These are phyloP conservation scores for Lophius americanus DNA, from an alignment of 2,797 vertebrate genomes.

Conservation along the genomic window DNA sequence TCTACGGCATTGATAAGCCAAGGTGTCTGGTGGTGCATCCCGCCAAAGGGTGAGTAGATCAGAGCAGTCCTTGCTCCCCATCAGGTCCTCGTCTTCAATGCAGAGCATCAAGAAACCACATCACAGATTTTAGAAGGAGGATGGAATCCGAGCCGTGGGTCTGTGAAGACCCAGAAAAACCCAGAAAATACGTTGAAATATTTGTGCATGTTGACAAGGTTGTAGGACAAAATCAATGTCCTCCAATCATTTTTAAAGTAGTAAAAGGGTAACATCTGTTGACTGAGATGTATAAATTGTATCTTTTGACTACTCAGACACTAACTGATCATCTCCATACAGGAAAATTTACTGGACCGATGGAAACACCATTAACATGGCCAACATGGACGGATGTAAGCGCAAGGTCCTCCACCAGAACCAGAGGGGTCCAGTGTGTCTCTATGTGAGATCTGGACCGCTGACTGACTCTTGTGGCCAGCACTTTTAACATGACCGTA, in stretches of 20 bases:
- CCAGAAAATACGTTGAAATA: neutral
- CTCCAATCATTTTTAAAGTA: conserved; percentile 19
- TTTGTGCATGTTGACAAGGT: neutral
- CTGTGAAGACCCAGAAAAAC: too few relatives aligned
- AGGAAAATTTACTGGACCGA: conserved; percentile 99
- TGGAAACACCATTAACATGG: conserved; percentile 97
- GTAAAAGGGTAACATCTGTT: conserved; percentile 22
- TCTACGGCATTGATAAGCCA: conserved; percentile 97
- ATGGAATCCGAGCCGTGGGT: conserved; percentile 8
- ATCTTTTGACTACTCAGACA: conserved; percentile 15
- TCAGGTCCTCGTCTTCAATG: conserved; percentile 43
- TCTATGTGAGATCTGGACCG: conserved; percentile 55
- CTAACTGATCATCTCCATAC: conserved; percentile 33
- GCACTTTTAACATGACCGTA: too few relatives aligned
- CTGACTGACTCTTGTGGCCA: neutral
- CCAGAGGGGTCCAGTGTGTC: conserved; percentile 96
- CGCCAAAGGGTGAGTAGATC: conserved; percentile 92
- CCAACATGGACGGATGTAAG: conserved; percentile 98
- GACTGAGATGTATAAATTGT: conserved; percentile 19
- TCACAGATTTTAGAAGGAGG: conserved; percentile 18
- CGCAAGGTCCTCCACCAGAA: conserved; percentile 97
- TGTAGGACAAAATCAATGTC: conserved; percentile 20
- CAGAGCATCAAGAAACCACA: conserved; percentile 23
- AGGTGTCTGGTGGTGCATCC: conserved; percentile 95
- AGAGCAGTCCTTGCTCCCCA: conserved; percentile 50